Base-by-base conservation (phyloP, 1,140 invertebrate genomes). In the Microplitis mediator region DNA sequence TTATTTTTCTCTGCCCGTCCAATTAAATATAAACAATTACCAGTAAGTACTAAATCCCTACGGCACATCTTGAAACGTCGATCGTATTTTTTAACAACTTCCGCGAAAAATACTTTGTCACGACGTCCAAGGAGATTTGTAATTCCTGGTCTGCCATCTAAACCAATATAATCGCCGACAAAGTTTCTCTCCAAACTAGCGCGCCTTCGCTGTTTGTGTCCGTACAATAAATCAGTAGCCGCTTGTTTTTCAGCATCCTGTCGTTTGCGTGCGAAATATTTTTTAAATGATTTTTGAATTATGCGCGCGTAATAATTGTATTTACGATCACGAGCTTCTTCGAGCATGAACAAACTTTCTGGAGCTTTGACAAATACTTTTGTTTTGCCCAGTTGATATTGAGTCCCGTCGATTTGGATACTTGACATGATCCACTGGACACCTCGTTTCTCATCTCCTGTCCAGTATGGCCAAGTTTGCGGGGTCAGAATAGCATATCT, bases 301-400 rank as follows among this genome's bases (percentile, higher is more conserved):
- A 92, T 84, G 77, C 92, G 83, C 1, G 93, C 92, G 81, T 90
- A 92, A 62, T 85, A 83, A 82, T 94, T 93, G 84, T 90, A 94
- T 79, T 91, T 91, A 70, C 92, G 85, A 74, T 94, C 93, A 63
- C 93, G 83, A 63, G 90, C 86, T 83, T 94, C 93, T 84, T 94
- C 93, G 71, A 94, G 78, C 80, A 93, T 88, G 80, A 94, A 94
- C 16, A 94, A 81, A 58, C 90, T 93, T 87, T 93, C 92, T 11
- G 93, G 92, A 67, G 92, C 92, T 83, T 94, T 94, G 61, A 95
- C 90, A 77, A 95, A 95, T 11, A 95, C 88, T 86, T 94, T 95
- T 0, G 90, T 90, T 71, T 87, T 89, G 9, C 93, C 93, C 9
- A 94, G 84, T 78, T 94, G 93, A 78, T 89, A 94, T 77, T 94